Evolutionary conservation across 2,888 invertebrate species (phyloP).

Genomic region (Zhuqinia jingwanae): DNA sequence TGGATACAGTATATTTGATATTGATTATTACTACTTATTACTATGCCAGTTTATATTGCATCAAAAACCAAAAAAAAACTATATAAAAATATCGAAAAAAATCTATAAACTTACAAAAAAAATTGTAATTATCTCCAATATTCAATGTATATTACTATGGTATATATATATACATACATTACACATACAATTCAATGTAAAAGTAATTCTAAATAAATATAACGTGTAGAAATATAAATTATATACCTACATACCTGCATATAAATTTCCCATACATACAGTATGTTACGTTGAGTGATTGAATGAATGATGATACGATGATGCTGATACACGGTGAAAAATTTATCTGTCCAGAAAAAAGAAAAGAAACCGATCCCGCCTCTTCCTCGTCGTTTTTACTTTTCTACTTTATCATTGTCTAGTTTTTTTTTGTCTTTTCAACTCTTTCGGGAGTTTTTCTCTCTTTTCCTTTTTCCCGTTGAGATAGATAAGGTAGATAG

Average conservation of each 20-base stretch:
- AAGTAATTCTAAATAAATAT: too few species aligned
- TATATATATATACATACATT: too few species aligned
- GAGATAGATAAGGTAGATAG: too few species aligned
- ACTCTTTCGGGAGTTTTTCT: not conserved
- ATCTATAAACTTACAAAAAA: not conserved
- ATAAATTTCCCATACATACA: slow-evolving; percentile 21
- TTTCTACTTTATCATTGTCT: slow-evolving; percentile 45
- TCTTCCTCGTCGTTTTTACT: slow-evolving; percentile 6
- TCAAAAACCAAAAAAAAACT: not conserved
- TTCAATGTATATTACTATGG: not conserved
- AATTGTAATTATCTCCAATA: slow-evolving; percentile 6
- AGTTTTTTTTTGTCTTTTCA: slow-evolving; percentile 34
- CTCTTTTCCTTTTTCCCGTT: not conserved
- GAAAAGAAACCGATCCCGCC: slow-evolving; percentile 50
- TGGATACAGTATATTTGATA: slow-evolving; percentile 46
- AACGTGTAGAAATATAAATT: too few species aligned
- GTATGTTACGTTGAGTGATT: not conserved
- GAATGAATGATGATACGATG: slow-evolving; percentile 49
- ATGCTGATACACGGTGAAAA: slow-evolving; percentile 61
- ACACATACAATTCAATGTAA: too few species aligned
- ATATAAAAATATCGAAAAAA: not conserved
- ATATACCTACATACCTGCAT: not conserved
- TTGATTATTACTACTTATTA: not conserved
- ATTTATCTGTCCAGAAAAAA: slow-evolving; percentile 63
- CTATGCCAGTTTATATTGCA: not conserved